A percentile compares a stretch with the other conserved stretches of the same genome.
Evolutionary conservation across 2,888 invertebrate species (phyloP).

Genomic region (Pteria penguin): DNA sequence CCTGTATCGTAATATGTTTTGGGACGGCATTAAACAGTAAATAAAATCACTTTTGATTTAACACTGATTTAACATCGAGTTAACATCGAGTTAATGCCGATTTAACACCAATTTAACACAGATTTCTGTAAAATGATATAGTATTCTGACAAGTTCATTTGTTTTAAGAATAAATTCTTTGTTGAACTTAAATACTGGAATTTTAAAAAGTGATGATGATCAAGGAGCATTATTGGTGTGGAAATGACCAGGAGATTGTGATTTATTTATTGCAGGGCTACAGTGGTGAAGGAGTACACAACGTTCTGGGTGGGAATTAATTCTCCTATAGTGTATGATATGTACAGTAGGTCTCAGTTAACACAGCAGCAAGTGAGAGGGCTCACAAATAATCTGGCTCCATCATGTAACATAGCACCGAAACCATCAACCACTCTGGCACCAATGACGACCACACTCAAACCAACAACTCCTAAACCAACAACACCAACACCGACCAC

Average conservation of each 20-base stretch:
- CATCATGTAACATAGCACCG: constrained; percentile 44
- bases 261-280: constrained; percentile 54
- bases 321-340: constrained; percentile 69
- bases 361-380: constrained; percentile 52
- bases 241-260: background rate
- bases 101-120: too few relatives aligned
- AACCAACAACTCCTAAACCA: constrained; percentile 23
- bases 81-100: too few relatives aligned
- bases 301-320: constrained; percentile 67
- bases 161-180: background rate
- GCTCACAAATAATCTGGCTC: constrained; percentile 47
- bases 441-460: constrained; percentile 26
- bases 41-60: too few relatives aligned
- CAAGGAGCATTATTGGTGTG: too few relatives aligned
- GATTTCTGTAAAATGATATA: too few relatives aligned
- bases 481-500: constrained; percentile 39
- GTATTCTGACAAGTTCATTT: too few relatives aligned
- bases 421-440: constrained; percentile 21
- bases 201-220: too few relatives aligned
- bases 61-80: too few relatives aligned
- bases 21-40: too few relatives aligned
- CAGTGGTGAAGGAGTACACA: constrained; percentile 61
- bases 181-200: background rate
- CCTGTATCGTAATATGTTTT: too few relatives aligned
- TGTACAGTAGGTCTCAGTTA: constrained; percentile 47